Base-by-base conservation (phyloP, 1,140 invertebrate species). In the Drosophila arawakana region DNA sequence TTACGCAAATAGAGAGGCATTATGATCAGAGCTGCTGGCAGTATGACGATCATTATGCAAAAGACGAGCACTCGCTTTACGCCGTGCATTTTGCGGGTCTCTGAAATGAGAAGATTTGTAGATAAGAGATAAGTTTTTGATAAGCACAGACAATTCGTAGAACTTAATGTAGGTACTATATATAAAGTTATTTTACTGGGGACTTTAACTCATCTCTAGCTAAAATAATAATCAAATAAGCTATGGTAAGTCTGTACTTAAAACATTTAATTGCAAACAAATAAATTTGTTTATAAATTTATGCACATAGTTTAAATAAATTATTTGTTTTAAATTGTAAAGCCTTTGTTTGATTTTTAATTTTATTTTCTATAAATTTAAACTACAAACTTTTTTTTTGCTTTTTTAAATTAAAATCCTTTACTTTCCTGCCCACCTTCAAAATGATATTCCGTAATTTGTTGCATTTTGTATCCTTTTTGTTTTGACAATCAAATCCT, bases 1-100 rank as follows among this genome's bases (percentile, higher is more conserved):
- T 96, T 95, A 37, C 96, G 93, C 73, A 97, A 93, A 92, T 97
- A 96, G 37, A 97, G 91, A 44, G 96, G 96, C 76, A 95, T 94
- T 25, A 96, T 94, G 62, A 97, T 95, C 25, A 97, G 92, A 59
- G 95, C 93, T 62, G 95, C 94, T 49, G 96, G 96, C 72, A 97
- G 80, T 67, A 97, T 92, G 49, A 95, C 94, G 70, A 95, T 96
- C 73, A 97, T 91, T 4, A 95, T 90, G 81, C 96, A 97, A 81
- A 97, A 97, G 60, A 95, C 93, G 55, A 96, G 86, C 34, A 97
- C 95, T 89, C 96, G 93, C 80, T 94, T 95, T 54, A 94, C 95
- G 65, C 96, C 96, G 93, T 95, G 95, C 95, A 97, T 96, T 92
- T 95, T 95, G 91, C 93, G 93, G 73, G 92, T 92, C 93, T 94